A percentile compares a stretch with the other conserved stretches of the same genome.
Conservation (phyloP, 1,140 invertebrate genomes). For the Diachasma alloeum region DNA sequence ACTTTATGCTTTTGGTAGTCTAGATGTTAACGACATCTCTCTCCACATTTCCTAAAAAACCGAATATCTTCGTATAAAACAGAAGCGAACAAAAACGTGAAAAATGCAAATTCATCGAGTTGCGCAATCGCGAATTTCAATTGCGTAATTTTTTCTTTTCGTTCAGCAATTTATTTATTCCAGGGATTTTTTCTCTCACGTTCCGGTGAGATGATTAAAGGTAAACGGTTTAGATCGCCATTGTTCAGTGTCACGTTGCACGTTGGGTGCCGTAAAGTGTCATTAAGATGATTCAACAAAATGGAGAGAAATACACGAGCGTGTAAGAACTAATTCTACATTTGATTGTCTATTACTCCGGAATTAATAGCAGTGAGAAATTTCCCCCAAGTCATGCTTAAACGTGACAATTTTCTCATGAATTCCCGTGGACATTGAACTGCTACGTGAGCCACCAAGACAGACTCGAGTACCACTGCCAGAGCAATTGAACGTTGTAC, state of each 20-base stretch:
- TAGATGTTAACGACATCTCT: no score
- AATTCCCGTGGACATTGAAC: background rate
- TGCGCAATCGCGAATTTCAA: no score
- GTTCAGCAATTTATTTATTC: no score
- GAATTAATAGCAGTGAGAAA: background rate
- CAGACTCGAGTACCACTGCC: background rate
- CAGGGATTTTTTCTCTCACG: no score
- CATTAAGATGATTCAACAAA: background rate
- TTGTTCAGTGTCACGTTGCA: no score
- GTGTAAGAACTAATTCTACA: background rate
- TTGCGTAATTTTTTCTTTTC: no score
- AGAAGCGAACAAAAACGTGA: no score
- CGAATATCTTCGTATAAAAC: background rate
- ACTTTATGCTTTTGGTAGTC: no score
- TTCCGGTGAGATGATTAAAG: no score
- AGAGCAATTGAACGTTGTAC: conserved; percentile 9
- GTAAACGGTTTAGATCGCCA: no score
- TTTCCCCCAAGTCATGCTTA: background rate
- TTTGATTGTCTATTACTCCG: background rate
- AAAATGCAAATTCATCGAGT: background rate
- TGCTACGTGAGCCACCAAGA: background rate
- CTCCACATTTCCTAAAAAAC: no score
- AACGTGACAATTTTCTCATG: background rate
- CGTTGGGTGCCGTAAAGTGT: no score
- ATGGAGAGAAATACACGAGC: background rate